phyloP scores from a whole-genome alignment of 2,797 vertebrate species.

The Arrhamphus sclerolepis region DNA sequence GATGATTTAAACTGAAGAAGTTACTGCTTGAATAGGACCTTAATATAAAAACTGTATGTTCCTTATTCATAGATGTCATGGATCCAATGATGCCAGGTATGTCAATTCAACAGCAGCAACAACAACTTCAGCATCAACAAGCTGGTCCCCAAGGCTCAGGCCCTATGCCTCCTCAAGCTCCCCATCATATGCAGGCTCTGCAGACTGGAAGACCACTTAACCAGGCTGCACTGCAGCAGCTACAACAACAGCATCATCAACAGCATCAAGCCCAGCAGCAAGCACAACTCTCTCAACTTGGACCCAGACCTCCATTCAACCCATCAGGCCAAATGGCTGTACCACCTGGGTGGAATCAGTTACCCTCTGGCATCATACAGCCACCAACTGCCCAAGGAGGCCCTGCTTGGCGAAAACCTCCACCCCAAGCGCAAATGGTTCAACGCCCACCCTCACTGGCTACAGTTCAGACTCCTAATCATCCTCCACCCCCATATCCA shows the following conservation, averaged over 20 bases:
- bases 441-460: slow-evolving; percentile 92
- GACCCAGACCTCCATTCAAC: slow-evolving; percentile 90
- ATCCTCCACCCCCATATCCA: slow-evolving; percentile 97
- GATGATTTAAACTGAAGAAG: slow-evolving; percentile 9
- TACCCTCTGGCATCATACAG: slow-evolving; percentile 90
- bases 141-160: slow-evolving; percentile 84
- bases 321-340: slow-evolving; percentile 90
- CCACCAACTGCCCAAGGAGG: slow-evolving; percentile 87
- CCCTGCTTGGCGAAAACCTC: slow-evolving; percentile 92
- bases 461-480: slow-evolving; percentile 94
- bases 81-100: slow-evolving; percentile 92
- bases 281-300: slow-evolving; percentile 79
- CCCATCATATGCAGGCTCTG: slow-evolving; percentile 92
- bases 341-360: slow-evolving; percentile 94
- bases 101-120: slow-evolving; percentile 83
- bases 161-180: slow-evolving; percentile 87
- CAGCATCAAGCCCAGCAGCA: slow-evolving; percentile 80
- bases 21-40: neutral
- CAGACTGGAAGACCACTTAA: slow-evolving; percentile 90
- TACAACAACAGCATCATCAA: slow-evolving; percentile 90
- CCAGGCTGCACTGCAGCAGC: slow-evolving; percentile 87
- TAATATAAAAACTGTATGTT: neutral
- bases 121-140: slow-evolving; percentile 82
- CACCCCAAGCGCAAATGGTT: slow-evolving; percentile 88
- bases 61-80: slow-evolving; percentile 83